Conservation (phyloP, 2,888 invertebrate genomes). For the Troilus luridus region DNA sequence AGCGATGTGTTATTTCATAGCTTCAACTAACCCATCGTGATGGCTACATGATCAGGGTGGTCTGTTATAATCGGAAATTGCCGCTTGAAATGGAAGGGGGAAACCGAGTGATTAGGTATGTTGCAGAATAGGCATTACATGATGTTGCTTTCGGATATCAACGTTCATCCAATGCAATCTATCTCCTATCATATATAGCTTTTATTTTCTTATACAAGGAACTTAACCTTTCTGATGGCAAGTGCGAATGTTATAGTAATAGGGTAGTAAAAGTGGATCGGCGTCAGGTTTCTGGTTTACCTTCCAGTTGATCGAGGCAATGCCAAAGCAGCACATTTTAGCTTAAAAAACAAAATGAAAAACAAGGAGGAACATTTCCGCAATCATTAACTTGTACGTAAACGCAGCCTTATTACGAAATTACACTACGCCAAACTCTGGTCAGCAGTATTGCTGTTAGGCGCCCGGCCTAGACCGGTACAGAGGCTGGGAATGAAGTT, state of each 20-base stretch:
- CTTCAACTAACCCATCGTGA: not conserved
- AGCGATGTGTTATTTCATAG: not conserved
- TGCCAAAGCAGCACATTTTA: too few relatives aligned
- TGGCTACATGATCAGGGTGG: not conserved
- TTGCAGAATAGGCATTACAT: not conserved
- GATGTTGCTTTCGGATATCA: not conserved
- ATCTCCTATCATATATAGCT: not conserved
- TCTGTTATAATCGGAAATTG: conserved; percentile 19
- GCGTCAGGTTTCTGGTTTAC: not conserved
- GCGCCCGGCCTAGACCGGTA: too few relatives aligned
- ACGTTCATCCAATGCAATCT: not conserved
- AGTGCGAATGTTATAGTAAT: not conserved
- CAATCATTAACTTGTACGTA: too few relatives aligned
- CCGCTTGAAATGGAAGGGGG: not conserved
- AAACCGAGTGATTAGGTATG: not conserved
- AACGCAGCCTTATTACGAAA: too few relatives aligned
- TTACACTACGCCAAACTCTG: too few relatives aligned
- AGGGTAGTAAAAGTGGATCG: not conserved
- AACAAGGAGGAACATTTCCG: too few relatives aligned
- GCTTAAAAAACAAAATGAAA: too few relatives aligned
- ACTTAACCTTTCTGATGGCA: not conserved
- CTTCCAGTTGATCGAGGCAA: not conserved
- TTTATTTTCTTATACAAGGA: not conserved
- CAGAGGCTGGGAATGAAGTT: too few relatives aligned
- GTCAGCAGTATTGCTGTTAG: too few relatives aligned